Evolutionary conservation across 2,797 vertebrate species (phyloP).

Genomic region (Manis pentadactyla): DNA sequence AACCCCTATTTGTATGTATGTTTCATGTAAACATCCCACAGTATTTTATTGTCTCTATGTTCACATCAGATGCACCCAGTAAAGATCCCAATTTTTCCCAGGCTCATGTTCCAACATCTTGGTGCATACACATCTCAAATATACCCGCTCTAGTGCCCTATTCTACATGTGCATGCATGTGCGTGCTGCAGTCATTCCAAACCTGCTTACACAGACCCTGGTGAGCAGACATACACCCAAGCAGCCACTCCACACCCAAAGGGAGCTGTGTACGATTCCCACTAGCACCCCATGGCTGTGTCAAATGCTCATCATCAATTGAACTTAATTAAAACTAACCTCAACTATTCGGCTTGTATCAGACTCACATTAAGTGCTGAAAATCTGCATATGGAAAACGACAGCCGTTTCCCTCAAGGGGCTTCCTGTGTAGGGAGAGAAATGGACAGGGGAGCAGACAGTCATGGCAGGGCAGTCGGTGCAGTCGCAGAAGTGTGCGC

Average conservation of each 20-base stretch:
- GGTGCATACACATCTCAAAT: neutral
- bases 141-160: neutral
- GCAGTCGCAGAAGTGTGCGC: neutral
- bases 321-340: constrained; percentile 40
- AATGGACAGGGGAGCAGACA: neutral
- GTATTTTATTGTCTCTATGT: neutral
- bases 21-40: neutral
- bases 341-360: neutral
- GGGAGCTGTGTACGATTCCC: neutral
- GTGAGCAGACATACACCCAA: neutral
- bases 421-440: neutral
- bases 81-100: neutral
- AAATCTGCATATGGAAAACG: neutral
- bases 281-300: neutral
- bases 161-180: neutral
- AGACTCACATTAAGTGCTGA: neutral
- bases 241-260: neutral
- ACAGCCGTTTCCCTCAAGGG: neutral
- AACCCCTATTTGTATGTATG: neutral
- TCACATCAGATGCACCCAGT: neutral
- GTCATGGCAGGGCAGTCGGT: neutral
- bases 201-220: neutral
- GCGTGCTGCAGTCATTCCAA: neutral
- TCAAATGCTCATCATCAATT: neutral
- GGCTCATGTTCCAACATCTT: neutral